phyloP scores from a whole-genome alignment of 1,140 invertebrate species.

The Drosophila miranda region DNA sequence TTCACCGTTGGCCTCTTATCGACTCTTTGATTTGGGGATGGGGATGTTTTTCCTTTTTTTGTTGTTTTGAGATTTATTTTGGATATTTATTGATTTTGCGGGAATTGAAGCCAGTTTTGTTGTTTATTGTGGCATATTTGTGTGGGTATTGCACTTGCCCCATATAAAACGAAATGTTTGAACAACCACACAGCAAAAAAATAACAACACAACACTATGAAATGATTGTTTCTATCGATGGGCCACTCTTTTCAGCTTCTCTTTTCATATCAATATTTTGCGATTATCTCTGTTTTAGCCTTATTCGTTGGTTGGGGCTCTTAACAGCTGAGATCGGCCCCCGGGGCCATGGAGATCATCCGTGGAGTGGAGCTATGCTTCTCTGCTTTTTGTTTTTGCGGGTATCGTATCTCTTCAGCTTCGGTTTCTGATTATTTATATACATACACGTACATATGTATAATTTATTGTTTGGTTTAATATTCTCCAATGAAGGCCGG shows the following conservation, averaged over 20 bases:
- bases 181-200: constrained; percentile 19
- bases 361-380: not conserved
- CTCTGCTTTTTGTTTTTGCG: constrained; percentile 10
- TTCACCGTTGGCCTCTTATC: constrained; percentile 71
- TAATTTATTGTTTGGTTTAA: constrained; percentile 9
- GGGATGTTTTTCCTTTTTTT: constrained; percentile 17
- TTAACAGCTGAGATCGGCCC: constrained; percentile 41
- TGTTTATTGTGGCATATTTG: constrained; percentile 32
- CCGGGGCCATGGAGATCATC: not conserved
- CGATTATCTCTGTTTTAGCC: constrained; percentile 22
- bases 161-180: constrained; percentile 17
- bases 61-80: constrained; percentile 59
- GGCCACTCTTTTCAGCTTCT: not conserved
- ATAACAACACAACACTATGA: constrained; percentile 41
- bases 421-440: constrained; percentile 4
- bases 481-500: constrained; percentile 19
- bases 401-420: not conserved
- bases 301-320: constrained; percentile 17
- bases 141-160: constrained; percentile 61
- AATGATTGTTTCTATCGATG: constrained; percentile 13
- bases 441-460: not conserved
- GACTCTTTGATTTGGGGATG: constrained; percentile 47
- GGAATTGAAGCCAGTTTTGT: constrained; percentile 30
- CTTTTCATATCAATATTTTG: constrained; percentile 16
- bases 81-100: constrained; percentile 76